Base-by-base conservation (phyloP, 2,113 vertebrate species). In the Planiliza haematocheilus region DNA sequence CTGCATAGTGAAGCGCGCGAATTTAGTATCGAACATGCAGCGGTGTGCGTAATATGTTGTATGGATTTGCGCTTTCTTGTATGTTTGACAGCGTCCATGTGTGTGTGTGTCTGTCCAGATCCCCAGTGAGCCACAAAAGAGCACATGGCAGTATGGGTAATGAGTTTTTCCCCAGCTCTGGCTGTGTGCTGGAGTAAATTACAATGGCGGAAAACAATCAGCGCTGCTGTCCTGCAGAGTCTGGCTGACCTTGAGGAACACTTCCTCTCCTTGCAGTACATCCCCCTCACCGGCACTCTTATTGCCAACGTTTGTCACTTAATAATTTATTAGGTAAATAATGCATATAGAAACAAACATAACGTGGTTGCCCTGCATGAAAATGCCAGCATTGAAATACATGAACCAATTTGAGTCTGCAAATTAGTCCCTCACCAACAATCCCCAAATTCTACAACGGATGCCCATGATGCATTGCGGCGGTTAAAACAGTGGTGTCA, bases 121-220 rank as follows among this genome's bases (percentile, higher is more conserved):
- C 82, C 75, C 80, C 41, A 41, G 77, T 55, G 73, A 56, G 79
- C 71, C 57, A 65, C 79, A 70, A 73, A 81, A 39, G 58, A 79
- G 78, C 68, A 81, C 81, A 84, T 57, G 66, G 81, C 74, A 72
- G 76, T 66, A 20, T 80, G 70, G 79, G 82, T 91, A 91, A 93
- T 91, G 88, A 87, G 83, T 79, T 85, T n/a, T 88, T 71, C 77
- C 55, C 70, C 65, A 79, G 67, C 75, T 68, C 49, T 59, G 52
- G 69, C 71, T 77, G 76, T 70, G 83, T 70, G 70, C 38, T 52
- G 59, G 60, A 83, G 75, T 78, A 83, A 89, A 87, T 86, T 75
- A 77, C 76, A 80, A 60, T 71, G 75, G 77, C 70, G 79, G 80
- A 86, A 89, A 90, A 90, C 87, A 91, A 92, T 91, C 86, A 85